phyloP scores from a whole-genome alignment of 2,888 invertebrate genomes.

The Chaetogeoica ovagalla region DNA sequence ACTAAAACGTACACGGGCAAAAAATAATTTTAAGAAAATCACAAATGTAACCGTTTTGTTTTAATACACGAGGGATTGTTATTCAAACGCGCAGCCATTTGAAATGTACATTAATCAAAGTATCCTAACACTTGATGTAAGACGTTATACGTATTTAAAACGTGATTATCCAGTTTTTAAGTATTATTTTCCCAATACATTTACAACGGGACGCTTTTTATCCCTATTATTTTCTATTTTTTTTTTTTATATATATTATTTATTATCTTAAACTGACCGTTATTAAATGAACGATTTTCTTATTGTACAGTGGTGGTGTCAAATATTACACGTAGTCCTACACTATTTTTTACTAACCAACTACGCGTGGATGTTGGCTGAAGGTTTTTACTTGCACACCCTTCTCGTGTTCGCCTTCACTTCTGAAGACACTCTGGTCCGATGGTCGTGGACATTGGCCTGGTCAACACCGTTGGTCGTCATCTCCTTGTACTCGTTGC shows the following conservation, averaged over 20 bases:
- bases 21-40: too few relatives aligned
- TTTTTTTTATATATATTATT: not conserved
- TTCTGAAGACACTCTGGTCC: constrained; percentile 80
- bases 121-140: too few relatives aligned
- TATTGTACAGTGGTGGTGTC: constrained; percentile 71
- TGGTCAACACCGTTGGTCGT: constrained; percentile 79
- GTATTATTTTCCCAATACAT: too few relatives aligned
- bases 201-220: too few relatives aligned
- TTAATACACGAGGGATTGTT: too few relatives aligned
- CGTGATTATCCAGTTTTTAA: too few relatives aligned
- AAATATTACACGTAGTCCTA: constrained; percentile 76
- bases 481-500: constrained; percentile 68
- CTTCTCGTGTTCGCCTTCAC: constrained; percentile 89
- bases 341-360: constrained; percentile 89
- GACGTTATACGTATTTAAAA: too few relatives aligned
- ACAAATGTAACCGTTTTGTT: too few relatives aligned
- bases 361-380: constrained; percentile 97
- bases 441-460: constrained; percentile 80
- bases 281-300: not conserved
- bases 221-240: too few relatives aligned
- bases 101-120: too few relatives aligned
- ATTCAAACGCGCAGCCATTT: too few relatives aligned
- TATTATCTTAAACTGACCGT: not conserved
- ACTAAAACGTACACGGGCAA: too few relatives aligned
- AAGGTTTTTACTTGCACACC: constrained; percentile 91